Conservation (phyloP, 1,140 invertebrate species). For the Drosophila tristis region DNA sequence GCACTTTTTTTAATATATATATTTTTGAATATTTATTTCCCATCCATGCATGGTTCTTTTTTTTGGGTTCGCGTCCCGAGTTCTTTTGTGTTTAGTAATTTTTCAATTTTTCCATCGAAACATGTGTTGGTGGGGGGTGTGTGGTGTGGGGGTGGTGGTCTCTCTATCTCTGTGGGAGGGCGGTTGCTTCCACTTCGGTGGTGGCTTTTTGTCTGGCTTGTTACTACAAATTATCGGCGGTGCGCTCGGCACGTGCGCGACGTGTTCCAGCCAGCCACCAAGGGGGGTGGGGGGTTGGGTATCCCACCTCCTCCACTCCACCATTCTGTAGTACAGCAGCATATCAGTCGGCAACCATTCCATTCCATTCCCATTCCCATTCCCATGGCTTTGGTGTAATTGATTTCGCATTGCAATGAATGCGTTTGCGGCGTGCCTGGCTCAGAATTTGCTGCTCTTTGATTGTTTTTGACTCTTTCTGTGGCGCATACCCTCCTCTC, state of each 20-base stretch:
- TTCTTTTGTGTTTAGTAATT: conserved; percentile 60
- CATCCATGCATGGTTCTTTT: conserved; percentile 12
- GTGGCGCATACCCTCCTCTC: conserved; percentile 1
- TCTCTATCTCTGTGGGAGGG: neutral
- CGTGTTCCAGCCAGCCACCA: conserved; percentile 26
- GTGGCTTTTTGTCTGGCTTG: conserved; percentile 62
- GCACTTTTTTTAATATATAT: too few relatives aligned
- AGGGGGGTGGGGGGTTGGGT: neutral
- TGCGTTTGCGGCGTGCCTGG: conserved; percentile 73
- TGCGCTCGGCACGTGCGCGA: conserved; percentile 67
- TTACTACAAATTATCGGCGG: conserved; percentile 78
- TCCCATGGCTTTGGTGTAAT: conserved; percentile 65
- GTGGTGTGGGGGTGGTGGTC: conserved; percentile 12
- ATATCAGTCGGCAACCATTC: too few relatives aligned
- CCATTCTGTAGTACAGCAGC: too few relatives aligned
- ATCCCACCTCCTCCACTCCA: too few relatives aligned
- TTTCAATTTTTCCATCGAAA: conserved; percentile 53
- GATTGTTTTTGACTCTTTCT: conserved; percentile 44
- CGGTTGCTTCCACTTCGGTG: conserved; percentile 30
- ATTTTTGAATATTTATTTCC: conserved; percentile 37
- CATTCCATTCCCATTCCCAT: too few relatives aligned
- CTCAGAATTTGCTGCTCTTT: conserved; percentile 48
- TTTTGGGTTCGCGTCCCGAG: conserved; percentile 35
- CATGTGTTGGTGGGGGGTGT: neutral
- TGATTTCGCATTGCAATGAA: conserved; percentile 81